phyloP scores from a whole-genome alignment of 37 sponge, comb jelly and placozoan species.

The Lycopodina hypogea region DNA sequence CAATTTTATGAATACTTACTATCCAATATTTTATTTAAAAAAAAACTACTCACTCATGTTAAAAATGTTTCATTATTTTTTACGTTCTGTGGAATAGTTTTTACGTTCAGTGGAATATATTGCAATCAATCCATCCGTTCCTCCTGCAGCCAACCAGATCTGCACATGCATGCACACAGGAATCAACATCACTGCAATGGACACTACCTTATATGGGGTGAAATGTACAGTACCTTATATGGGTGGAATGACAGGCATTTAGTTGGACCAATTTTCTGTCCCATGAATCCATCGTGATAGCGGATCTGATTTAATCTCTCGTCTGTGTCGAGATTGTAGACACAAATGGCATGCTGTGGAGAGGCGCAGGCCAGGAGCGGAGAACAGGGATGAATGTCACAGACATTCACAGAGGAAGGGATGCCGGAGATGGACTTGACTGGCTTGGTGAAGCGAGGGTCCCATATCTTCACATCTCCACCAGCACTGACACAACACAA shows the following conservation, averaged over 20 bases:
- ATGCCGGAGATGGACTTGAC: constrained; percentile 31
- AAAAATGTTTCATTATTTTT: neutral
- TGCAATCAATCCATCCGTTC: constrained; percentile 72
- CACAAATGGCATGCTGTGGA: constrained; percentile 61
- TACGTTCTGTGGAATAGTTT: constrained; percentile 5
- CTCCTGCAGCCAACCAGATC: constrained; percentile 80
- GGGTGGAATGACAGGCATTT: constrained; percentile 90
- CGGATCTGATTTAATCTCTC: constrained; percentile 72
- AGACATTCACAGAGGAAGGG: constrained; percentile 39
- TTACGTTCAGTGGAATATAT: constrained; percentile 49
- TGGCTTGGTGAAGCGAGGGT: constrained; percentile 56
- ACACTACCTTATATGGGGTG: neutral
- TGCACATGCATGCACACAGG: constrained; percentile 8
- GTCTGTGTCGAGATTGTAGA: constrained; percentile 66
- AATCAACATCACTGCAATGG: neutral
- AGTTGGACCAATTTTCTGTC: constrained; percentile 82
- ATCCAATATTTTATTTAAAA: too few species aligned
- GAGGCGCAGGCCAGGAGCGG: constrained; percentile 75
- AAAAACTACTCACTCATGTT: too few species aligned
- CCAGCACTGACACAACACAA: constrained; percentile 35
- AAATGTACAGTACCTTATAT: constrained; percentile 49
- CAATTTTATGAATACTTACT: constrained; percentile 12
- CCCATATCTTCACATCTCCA: constrained; percentile 84
- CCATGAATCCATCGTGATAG: constrained; percentile 95
- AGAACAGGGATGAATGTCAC: constrained; percentile 64